Base-by-base conservation (phyloP, 1,140 invertebrate species). In the Aphaenogaster floridana region DNA sequence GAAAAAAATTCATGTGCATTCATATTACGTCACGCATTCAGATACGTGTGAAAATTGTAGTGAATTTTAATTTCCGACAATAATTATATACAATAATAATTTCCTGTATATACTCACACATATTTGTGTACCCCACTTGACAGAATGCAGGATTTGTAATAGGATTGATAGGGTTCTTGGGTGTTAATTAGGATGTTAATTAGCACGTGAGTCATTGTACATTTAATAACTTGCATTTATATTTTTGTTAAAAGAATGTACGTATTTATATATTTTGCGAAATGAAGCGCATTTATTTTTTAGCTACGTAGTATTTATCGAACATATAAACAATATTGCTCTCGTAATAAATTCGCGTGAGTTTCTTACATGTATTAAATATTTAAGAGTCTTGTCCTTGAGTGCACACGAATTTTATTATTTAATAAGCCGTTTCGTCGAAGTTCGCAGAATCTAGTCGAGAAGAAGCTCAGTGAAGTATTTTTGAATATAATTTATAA, bases 371-470 rank as follows among this genome's bases (percentile, higher is more conserved):
- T 28, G 28, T 28, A 54, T 17, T 4, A 69, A 17, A n/a, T 54
- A 54, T 54, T 17, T 52, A 50, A 52, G 34, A 50, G 17, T 42
- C 34, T 69, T n/a, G n/a, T 76, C 28, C 11, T 50, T 28, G 80
- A 74, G 28, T 84, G 80, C 69, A 48, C 69, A 76, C 52, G 80
- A 84, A 64, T 84, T 74, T 84, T 50, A 4, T n/a, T 57, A 71
- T 63, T 74, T 61, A 84, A 59, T 45, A 48, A 48, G 54, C 28
- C 28, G 3, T 86, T 64, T 78, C 11, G 36, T 64, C 48, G 61
- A 64, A 1, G 36, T 79, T 66, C 39, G 74, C 48, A 66, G 59
- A 66, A 66, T 90, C 89, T 90, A 90, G 89, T 90, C 88, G 84
- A 57, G 13, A 76, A 74, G 15, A 39, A 54, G n/a, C 64, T 78